A percentile compares a stretch with the other conserved stretches of the same genome.
These are phyloP conservation scores for Chrysolina oricalcia DNA, from an alignment of 2,888 invertebrate genomes.

Conservation along the genomic window DNA sequence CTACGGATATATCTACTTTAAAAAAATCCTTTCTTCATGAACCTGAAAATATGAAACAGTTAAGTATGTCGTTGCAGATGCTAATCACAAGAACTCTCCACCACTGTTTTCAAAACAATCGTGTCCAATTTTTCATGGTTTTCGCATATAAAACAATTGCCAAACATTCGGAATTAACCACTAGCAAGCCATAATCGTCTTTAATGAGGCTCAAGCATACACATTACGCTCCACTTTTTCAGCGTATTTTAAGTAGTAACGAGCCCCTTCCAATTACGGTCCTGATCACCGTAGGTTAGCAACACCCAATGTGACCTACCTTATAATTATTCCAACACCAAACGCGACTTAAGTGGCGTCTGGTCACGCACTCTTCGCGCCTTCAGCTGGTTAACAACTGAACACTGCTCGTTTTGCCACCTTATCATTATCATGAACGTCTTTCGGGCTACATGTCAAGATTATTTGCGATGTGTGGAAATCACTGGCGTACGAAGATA, in stretches of 20 bases:
- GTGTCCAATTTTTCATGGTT: not conserved
- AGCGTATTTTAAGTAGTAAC: slow-evolving; percentile 1
- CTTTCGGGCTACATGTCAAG: slow-evolving; percentile 32
- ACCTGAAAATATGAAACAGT: no score
- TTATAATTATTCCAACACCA: slow-evolving; percentile 25
- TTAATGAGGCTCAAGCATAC: slow-evolving; percentile 21
- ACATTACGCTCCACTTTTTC: slow-evolving; percentile 19
- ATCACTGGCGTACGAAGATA: not conserved
- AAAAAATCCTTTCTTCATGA: no score
- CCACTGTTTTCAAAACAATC: not conserved
- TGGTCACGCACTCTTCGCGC: slow-evolving; percentile 59
- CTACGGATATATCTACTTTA: no score
- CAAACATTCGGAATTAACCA: slow-evolving; percentile 12
- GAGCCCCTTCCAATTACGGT: slow-evolving; percentile 27
- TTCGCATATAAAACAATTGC: not conserved
- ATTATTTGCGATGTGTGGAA: slow-evolving; percentile 27
- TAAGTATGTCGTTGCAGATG: no score
- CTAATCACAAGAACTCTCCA: not conserved
- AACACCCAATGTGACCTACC: slow-evolving; percentile 26
- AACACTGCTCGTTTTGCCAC: slow-evolving; percentile 51
- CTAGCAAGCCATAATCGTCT: slow-evolving; percentile 14
- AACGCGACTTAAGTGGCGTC: slow-evolving; percentile 44
- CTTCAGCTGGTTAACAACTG: slow-evolving; percentile 55
- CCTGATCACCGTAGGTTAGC: slow-evolving; percentile 28
- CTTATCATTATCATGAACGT: slow-evolving; percentile 51